A percentile compares a stretch with the other conserved stretches of the same genome.
Evolutionary conservation across 2,888 invertebrate genomes (phyloP).

Genomic region (Xestia ashworthii): DNA sequence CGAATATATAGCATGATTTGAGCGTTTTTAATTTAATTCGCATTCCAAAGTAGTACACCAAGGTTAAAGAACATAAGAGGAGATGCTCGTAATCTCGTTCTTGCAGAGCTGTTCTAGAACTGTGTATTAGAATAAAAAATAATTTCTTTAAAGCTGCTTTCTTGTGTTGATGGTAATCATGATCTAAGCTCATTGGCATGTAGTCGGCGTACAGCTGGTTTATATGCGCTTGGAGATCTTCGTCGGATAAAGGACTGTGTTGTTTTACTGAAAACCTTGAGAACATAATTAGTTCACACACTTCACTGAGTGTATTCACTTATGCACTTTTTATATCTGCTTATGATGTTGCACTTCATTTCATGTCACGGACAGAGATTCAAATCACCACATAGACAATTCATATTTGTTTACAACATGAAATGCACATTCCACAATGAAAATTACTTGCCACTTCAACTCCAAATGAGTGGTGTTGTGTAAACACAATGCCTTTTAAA

Average conservation of each 20-base stretch:
- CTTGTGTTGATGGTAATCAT: slow-evolving; percentile 70
- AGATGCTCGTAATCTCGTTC: slow-evolving; percentile 74
- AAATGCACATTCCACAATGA: neutral
- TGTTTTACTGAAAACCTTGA: slow-evolving; percentile 17
- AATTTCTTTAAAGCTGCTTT: slow-evolving; percentile 72
- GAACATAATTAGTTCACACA: slow-evolving; percentile 14
- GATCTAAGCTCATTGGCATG: slow-evolving; percentile 75
- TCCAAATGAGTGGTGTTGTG: neutral
- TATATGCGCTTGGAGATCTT: slow-evolving; percentile 71
- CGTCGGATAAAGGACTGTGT: slow-evolving; percentile 25
- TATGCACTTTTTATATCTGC: neutral
- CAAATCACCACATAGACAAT: neutral
- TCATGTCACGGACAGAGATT: neutral
- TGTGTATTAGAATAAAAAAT: slow-evolving; percentile 69
- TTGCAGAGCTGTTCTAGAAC: slow-evolving; percentile 68
- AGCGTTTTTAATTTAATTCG: slow-evolving; percentile 74
- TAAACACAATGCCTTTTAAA: no score
- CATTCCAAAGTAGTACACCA: slow-evolving; percentile 82
- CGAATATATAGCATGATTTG: slow-evolving; percentile 70
- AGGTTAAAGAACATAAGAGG: slow-evolving; percentile 75
- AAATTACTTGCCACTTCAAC: neutral
- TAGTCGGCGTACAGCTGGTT: slow-evolving; percentile 69
- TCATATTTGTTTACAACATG: neutral
- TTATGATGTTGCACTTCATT: neutral
- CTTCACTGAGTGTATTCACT: neutral